Base-by-base conservation (phyloP, 2,797 vertebrate species). In the Chloroceryle amazona region DNA sequence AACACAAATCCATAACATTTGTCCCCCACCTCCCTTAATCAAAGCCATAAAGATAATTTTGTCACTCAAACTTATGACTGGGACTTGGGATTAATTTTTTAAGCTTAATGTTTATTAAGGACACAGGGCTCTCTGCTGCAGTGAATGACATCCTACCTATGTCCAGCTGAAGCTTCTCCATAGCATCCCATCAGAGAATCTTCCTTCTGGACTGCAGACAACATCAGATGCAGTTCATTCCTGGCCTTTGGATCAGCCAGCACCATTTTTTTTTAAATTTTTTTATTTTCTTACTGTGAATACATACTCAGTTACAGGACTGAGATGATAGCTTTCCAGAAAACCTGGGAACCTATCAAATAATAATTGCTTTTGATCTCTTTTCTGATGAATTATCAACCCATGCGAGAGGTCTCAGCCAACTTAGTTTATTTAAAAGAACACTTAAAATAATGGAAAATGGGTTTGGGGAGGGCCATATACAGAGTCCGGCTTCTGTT, bases 341-440 rank as follows among this genome's bases (percentile, higher is more conserved):
- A 76, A 87, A 60, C 46, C 37, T 52, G 37, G 28, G 14, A 35
- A 70, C 9, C 20, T 89, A 11, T 55, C 51, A 87, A 42, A 41
- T 60, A 41, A 28, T 62, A 9, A 20, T 70, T 65, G 23, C 16
- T 74, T 93, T 80, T 76, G 25, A 31, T 89, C 35, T 94, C n/a
- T 76, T 39, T 86, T 74, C 70, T 81, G 42, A 15, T 26, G 11
- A 87, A 17, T 29, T 81, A 10, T 60, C 35, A 55, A 22, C 21
- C 31, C 52, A 22, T 44, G 33, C 14, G 60, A 87, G 37, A 88
- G 3, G 9, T 66, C 63, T 95, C 37, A 10, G 35, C 52, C 71
- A 94, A 71, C 22, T 51, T 28, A 33, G 10, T 71, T 94, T 89
- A 37, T 78, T 95, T 86, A 57, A 89, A 93, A 80, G 22, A 82